These are phyloP conservation scores for Pavo muticus DNA, from an alignment of 2,113 vertebrate genomes.

Conservation along the genomic window DNA sequence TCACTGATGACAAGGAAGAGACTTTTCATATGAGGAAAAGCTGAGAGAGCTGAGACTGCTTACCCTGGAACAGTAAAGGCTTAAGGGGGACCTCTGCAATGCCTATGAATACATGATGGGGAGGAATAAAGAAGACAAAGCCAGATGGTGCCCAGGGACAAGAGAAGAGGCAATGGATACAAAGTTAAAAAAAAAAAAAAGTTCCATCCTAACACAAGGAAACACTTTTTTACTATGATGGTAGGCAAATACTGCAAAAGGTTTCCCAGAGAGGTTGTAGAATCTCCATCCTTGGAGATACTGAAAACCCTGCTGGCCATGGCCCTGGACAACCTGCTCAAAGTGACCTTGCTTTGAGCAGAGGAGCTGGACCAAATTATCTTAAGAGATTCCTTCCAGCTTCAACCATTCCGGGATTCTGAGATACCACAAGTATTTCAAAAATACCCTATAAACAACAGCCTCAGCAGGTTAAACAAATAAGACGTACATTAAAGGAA, in stretches of 20 bases:
- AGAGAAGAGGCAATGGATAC: background rate
- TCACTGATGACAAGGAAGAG: background rate
- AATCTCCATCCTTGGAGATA: background rate
- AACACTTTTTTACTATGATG: background rate
- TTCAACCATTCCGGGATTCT: background rate
- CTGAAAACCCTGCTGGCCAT: background rate
- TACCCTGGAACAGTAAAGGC: background rate
- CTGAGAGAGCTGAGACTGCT: background rate
- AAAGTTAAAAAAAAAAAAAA: background rate
- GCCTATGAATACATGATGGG: background rate
- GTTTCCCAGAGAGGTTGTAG: background rate
- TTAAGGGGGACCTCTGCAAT: background rate
- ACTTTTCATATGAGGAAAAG: background rate
- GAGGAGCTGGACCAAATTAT: fast-evolving
- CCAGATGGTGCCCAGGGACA: background rate
- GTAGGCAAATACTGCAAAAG: background rate
- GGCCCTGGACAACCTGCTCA: background rate
- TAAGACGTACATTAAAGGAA: background rate
- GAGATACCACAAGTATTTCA: background rate
- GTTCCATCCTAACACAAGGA: background rate
- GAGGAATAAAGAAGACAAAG: background rate
- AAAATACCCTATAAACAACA: background rate
- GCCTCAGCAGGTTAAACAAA: background rate
- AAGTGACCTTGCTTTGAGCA: background rate
- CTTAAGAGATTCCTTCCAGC: background rate